A percentile compares a stretch with the other conserved stretches of the same genome.
These are phyloP conservation scores for Cheilosia soror DNA, from an alignment of 2,888 invertebrate species.

Conservation along the genomic window DNA sequence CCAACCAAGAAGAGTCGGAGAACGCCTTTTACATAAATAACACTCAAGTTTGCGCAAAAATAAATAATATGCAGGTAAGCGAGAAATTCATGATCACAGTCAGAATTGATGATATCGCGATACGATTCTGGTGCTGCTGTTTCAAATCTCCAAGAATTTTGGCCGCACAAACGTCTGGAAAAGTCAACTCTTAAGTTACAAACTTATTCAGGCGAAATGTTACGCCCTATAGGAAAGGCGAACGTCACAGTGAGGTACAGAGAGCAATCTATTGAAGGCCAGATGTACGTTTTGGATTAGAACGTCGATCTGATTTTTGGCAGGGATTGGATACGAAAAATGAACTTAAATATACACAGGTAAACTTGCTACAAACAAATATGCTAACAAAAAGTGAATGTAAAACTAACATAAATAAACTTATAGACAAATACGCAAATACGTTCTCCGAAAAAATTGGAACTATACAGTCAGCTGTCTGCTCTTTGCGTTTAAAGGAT, in stretches of 20 bases:
- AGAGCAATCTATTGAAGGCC: not conserved
- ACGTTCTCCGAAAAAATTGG: slow-evolving; percentile 6
- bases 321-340: not conserved
- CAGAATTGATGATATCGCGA: not conserved
- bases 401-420: slow-evolving; percentile 8
- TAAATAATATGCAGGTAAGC: slow-evolving; percentile 3
- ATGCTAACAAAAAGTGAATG: not conserved
- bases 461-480: not conserved
- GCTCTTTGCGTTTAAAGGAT: not conserved
- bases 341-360: not conserved
- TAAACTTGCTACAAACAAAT: not conserved
- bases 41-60: not conserved
- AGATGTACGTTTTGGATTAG: not conserved
- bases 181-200: not conserved
- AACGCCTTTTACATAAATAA: not conserved
- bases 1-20: not conserved
- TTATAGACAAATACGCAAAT: not conserved
- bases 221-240: not conserved
- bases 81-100: not conserved
- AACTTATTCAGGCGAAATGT: slow-evolving; percentile 3
- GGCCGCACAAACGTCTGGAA: not conserved
- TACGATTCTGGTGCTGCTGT: not conserved
- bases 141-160: not conserved
- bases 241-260: not conserved
- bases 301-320: slow-evolving; percentile 5